Evolutionary conservation across 2,797 vertebrate genomes (phyloP).

Genomic region (Ctenopoma kingsleyae): DNA sequence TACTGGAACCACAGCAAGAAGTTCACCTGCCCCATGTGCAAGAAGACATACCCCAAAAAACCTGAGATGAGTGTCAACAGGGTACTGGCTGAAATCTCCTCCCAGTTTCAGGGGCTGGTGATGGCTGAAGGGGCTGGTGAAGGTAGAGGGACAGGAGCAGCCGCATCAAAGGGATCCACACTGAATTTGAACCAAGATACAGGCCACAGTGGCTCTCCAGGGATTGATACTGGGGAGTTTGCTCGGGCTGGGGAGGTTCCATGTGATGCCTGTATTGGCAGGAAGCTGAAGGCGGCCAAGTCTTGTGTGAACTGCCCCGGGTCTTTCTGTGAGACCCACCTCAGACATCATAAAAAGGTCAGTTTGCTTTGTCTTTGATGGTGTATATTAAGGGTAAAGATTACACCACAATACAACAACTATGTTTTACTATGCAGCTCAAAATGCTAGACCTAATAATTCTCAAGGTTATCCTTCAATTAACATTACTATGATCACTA

Average conservation of each 20-base stretch:
- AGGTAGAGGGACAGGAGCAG: neutral
- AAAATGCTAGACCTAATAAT: too few species aligned
- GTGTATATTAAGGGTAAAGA: too few species aligned
- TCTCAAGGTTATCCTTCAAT: too few species aligned
- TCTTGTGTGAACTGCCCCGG: constrained; percentile 85
- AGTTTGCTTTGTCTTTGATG: neutral
- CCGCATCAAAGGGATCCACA: constrained; percentile 22
- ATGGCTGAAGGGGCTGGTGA: constrained; percentile 22
- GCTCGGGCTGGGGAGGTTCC: constrained; percentile 81
- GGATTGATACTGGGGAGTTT: constrained; percentile 68
- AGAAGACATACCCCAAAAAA: constrained; percentile 80
- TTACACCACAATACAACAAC: too few species aligned
- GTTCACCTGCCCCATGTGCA: constrained; percentile 86
- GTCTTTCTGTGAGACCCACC: constrained; percentile 84
- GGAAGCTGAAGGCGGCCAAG: constrained; percentile 85
- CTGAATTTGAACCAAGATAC: constrained; percentile 33
- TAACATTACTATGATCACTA: too few species aligned
- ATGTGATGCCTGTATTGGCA: constrained; percentile 85
- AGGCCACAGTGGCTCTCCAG: neutral
- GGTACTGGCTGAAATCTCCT: constrained; percentile 85
- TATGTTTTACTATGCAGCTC: too few species aligned
- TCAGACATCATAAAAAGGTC: constrained; percentile 82
- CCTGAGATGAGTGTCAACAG: constrained; percentile 87
- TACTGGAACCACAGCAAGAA: constrained; percentile 88
- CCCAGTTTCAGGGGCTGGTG: constrained; percentile 84